Conservation (phyloP, 2,113 vertebrate species). For the Clinocottus analis region DNA sequence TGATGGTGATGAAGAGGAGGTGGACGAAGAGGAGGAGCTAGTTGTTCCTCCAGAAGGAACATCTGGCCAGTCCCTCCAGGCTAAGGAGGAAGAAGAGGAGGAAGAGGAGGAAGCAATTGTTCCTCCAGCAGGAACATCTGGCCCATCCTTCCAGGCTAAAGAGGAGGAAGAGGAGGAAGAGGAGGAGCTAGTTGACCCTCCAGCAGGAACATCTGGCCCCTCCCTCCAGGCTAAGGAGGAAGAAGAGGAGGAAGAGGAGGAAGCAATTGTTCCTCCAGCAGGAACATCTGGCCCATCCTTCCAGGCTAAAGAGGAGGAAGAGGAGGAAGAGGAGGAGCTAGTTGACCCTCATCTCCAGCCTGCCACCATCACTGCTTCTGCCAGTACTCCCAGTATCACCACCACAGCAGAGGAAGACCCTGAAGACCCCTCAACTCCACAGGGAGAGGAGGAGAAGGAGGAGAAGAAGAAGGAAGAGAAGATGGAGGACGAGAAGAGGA, state of each 20-base stretch:
- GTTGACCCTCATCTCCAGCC: background rate
- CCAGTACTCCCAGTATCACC: background rate
- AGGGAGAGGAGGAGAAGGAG: background rate
- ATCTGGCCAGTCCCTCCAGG: background rate
- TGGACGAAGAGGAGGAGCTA: background rate
- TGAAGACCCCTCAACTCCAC: background rate
- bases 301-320: background rate
- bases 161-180: background rate
- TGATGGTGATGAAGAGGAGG: background rate
- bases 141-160: background rate
- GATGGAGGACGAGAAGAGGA: background rate
- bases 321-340: background rate
- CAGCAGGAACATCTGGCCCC: background rate
- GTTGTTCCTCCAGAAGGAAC: background rate
- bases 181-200: background rate
- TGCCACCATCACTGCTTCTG: background rate
- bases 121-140: background rate
- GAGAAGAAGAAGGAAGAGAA: background rate
- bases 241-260: background rate
- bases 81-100: background rate
- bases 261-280: background rate
- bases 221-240: background rate
- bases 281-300: background rate
- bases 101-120: background rate
- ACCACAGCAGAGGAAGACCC: rapidly evolving